Evolutionary conservation across 2,888 invertebrate species (phyloP).

Genomic region (Gryllus longicercus): DNA sequence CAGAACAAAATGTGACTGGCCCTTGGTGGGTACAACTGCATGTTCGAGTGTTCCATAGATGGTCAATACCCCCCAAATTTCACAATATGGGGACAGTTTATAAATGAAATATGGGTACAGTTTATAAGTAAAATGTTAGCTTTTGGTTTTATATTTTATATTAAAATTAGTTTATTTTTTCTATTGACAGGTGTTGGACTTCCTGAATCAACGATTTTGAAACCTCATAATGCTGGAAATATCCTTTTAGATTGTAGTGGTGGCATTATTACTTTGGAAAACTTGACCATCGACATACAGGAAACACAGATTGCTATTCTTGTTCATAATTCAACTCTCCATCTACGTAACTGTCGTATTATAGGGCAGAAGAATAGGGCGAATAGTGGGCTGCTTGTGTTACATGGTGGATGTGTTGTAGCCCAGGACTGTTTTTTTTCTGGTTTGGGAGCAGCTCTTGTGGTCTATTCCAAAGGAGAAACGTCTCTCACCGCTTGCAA

Average conservation of each 20-base stretch:
- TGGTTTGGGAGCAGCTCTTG: constrained; percentile 4
- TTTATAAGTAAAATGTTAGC: no score
- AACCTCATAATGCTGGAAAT: constrained; percentile 1
- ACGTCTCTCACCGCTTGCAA: background rate
- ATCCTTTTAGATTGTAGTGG: background rate
- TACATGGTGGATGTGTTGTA: background rate
- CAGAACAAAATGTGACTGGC: no score
- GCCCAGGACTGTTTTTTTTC: background rate
- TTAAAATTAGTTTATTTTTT: background rate
- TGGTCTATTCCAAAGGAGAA: background rate
- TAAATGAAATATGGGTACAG: no score
- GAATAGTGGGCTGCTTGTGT: background rate
- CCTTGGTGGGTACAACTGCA: no score
- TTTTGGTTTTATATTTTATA: background rate
- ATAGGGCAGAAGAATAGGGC: background rate
- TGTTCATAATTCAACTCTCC: background rate
- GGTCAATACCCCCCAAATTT: no score
- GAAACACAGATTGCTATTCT: background rate
- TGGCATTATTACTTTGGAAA: background rate
- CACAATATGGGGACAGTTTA: no score
- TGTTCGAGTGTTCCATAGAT: no score
- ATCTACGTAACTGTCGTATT: background rate
- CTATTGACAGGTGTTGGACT: background rate
- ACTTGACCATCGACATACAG: background rate
- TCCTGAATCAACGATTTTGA: background rate